A percentile compares a stretch with the other conserved stretches of the same genome.
Conservation (phyloP, 2,888 invertebrate genomes). For the Andrena trimmerana region DNA sequence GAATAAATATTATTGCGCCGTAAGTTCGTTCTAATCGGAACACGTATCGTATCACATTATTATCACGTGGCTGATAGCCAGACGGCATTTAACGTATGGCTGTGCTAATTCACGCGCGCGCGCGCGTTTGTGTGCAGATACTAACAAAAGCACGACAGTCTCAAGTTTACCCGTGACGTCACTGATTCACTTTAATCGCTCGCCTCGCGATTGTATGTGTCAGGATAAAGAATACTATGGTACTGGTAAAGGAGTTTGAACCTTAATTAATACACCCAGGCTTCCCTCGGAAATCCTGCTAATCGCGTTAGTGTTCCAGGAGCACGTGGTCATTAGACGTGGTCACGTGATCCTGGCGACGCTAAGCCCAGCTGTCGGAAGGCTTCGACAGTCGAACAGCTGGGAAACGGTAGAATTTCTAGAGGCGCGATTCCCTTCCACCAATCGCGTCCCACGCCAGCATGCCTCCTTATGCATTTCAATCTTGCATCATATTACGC, state of each 20-base stretch:
- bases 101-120: not conserved
- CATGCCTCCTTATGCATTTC: not conserved
- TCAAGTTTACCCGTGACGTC: too few relatives aligned
- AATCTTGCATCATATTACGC: not conserved
- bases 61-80: conserved; percentile 65
- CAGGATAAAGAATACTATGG: not conserved
- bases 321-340: conserved; percentile 27
- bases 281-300: conserved; percentile 20
- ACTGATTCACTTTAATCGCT: too few relatives aligned
- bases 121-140: not conserved
- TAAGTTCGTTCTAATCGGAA: conserved; percentile 56
- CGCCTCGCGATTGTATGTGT: conserved; percentile 3
- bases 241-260: not conserved
- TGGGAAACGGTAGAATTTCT: conserved; percentile 52
- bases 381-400: conserved; percentile 40
- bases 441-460: conserved; percentile 40
- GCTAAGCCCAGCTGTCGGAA: conserved; percentile 24
- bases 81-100: conserved; percentile 26
- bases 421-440: conserved; percentile 15
- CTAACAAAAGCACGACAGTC: not conserved
- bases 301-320: conserved; percentile 31
- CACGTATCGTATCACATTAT: conserved; percentile 60
- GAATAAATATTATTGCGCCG: conserved; percentile 56
- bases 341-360: conserved; percentile 51
- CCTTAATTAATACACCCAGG: not conserved